Base-by-base conservation (phyloP, 2,888 invertebrate genomes). In the Cyclophora punctaria region DNA sequence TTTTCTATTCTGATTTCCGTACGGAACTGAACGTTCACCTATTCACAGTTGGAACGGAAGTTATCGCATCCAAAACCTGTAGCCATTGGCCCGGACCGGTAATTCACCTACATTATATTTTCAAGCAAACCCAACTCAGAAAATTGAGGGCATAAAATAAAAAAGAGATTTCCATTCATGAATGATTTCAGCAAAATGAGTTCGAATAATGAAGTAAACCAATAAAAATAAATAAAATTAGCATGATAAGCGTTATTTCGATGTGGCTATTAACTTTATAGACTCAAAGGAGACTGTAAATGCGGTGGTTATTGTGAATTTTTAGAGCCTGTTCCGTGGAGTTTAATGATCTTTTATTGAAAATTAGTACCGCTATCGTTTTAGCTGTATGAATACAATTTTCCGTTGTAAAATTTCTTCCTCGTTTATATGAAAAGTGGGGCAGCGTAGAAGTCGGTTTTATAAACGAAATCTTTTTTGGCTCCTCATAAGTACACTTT, bases 191-290 rank as follows among this genome's bases (percentile, higher is more conserved):
- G 45, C 46, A 49, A 62, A 64, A 61, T 57, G 54, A 52, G 47
- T 50, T 48, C 50, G 41, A 48, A 48, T 53, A 67, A 60, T 55
- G 48, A 55, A 58, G 55, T 56, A 52, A 55, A 53, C 48, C 56
- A 52, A 58, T 61, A 59, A 57, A 48, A 60, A 57, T 63, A 63
- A 60, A 62, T 55, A 59, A 62, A 64, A 69, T 64, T 62, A 60
- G 50, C 58, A 52, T 58, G 58, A 64, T 62, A 66, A 58, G 52
- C 55, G 52, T 62, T 58, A 63, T 45, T 46, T 61, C 63, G 60
- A 56, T 66, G 56, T 52, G 55, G 57, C 51, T 59, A 61, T 67
- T 59, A 63, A 59, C 59, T 66, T 70, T 66, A 71, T 63, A 53
- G 52, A 53, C 60, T 52, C 59, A 37, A 37, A 37, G 56, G 49